Evolutionary conservation across 2,113 vertebrate species (phyloP).

Genomic region (Phodopus roborovskii): DNA sequence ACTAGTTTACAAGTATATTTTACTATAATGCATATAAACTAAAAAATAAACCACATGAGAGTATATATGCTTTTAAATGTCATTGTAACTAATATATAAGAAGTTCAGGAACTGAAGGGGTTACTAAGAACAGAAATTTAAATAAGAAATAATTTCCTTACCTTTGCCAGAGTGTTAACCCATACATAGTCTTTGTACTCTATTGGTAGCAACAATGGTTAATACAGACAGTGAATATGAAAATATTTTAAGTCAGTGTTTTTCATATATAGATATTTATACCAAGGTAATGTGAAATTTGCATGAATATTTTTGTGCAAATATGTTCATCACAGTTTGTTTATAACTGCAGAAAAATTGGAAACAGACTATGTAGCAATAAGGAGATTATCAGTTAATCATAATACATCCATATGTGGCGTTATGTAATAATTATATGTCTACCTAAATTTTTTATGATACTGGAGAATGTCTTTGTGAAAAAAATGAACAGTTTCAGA

Average conservation of each 20-base stretch:
- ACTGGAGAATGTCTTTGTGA: background rate
- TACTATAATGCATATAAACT: background rate
- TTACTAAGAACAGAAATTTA: background rate
- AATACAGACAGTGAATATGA: background rate
- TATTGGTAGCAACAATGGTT: background rate
- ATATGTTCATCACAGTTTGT: slow-evolving; percentile 50
- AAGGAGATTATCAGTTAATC: background rate
- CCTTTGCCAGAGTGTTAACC: background rate
- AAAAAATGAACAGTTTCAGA: background rate
- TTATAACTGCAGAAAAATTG: slow-evolving; percentile 40
- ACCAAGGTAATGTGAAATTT: background rate
- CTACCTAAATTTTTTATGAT: slow-evolving; percentile 18
- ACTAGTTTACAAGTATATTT: background rate
- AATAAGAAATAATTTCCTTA: background rate
- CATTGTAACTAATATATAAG: background rate
- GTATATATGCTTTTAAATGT: background rate
- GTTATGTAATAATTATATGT: background rate
- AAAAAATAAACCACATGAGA: background rate
- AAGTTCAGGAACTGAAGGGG: background rate
- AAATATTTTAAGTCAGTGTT: slow-evolving; percentile 28
- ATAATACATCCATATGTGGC: background rate
- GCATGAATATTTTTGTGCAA: slow-evolving; percentile 56
- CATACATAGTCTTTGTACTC: background rate
- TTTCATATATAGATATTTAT: slow-evolving; percentile 47
- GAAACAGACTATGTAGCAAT: background rate